A percentile compares a stretch with the other conserved stretches of the same genome.
Evolutionary conservation across 2,113 vertebrate genomes (phyloP).

Genomic region (Pardalotus punctatus): DNA sequence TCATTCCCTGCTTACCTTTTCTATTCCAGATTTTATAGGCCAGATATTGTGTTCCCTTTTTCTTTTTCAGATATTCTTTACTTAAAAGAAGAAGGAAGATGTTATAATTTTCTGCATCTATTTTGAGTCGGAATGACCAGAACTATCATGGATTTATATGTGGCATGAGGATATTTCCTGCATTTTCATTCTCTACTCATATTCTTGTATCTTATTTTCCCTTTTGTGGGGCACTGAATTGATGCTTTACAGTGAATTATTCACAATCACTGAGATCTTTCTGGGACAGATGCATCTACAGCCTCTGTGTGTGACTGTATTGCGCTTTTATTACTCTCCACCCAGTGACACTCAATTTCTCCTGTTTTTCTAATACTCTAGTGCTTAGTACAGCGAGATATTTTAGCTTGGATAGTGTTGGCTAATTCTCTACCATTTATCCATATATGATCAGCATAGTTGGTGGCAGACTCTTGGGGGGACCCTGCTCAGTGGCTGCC

Average conservation of each 20-base stretch:
- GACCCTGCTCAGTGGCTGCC: neutral
- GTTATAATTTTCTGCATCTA: neutral
- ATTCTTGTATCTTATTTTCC: neutral
- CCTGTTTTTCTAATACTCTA: neutral
- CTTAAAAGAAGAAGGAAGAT: neutral
- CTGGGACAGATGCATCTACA: neutral
- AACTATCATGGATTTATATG: neutral
- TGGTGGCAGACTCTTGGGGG: neutral
- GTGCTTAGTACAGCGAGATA: neutral
- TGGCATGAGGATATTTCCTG: neutral
- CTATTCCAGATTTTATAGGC: neutral
- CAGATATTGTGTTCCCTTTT: neutral
- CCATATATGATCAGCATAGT: neutral
- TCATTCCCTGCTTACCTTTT: neutral
- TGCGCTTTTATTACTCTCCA: neutral
- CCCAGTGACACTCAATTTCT: neutral
- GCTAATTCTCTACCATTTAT: neutral
- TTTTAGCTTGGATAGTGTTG: neutral
- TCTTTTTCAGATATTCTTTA: neutral
- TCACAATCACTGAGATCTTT: neutral
- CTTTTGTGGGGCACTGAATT: neutral
- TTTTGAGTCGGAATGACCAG: constrained; percentile 26
- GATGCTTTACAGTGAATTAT: neutral
- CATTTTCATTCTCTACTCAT: neutral
- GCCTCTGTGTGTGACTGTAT: neutral